phyloP scores from a whole-genome alignment of 2,888 invertebrate genomes.

The Hyposoter dolosus region DNA sequence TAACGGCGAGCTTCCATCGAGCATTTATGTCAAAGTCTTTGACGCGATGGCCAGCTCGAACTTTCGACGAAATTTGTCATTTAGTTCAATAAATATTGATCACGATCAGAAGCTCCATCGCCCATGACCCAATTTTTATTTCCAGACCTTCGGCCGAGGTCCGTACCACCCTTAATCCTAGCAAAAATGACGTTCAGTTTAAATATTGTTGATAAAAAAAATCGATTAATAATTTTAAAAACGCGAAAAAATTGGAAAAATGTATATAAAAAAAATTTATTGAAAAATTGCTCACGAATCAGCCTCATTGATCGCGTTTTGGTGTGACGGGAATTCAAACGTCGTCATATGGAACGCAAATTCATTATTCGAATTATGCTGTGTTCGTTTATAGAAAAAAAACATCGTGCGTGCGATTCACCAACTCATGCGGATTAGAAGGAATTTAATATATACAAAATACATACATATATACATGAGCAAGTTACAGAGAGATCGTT shows the following conservation, averaged over 20 bases:
- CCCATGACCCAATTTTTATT: too few species aligned
- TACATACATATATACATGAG: not conserved
- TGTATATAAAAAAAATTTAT: too few species aligned
- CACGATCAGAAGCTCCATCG: too few species aligned
- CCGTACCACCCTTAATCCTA: too few species aligned
- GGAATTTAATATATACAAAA: conserved; percentile 17
- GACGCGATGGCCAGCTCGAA: not conserved
- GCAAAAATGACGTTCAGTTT: too few species aligned
- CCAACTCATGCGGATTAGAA: conserved; percentile 62
- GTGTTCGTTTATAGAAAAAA: conserved; percentile 22
- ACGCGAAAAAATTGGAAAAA: too few species aligned
- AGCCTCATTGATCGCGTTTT: not conserved
- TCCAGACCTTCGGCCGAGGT: too few species aligned
- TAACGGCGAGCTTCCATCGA: not conserved
- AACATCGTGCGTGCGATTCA: conserved; percentile 61
- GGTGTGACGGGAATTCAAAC: not conserved
- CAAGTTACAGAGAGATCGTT: conserved; percentile 9
- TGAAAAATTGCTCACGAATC: too few species aligned
- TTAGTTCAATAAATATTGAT: too few species aligned
- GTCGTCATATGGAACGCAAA: conserved; percentile 4
- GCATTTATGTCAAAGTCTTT: not conserved
- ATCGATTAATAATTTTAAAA: too few species aligned
- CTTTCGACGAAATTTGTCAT: not conserved
- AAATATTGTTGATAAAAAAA: too few species aligned
- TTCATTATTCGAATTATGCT: conserved; percentile 2